Base-by-base conservation (phyloP, 2,113 vertebrate genomes). In the Pteruthius melanotis region DNA sequence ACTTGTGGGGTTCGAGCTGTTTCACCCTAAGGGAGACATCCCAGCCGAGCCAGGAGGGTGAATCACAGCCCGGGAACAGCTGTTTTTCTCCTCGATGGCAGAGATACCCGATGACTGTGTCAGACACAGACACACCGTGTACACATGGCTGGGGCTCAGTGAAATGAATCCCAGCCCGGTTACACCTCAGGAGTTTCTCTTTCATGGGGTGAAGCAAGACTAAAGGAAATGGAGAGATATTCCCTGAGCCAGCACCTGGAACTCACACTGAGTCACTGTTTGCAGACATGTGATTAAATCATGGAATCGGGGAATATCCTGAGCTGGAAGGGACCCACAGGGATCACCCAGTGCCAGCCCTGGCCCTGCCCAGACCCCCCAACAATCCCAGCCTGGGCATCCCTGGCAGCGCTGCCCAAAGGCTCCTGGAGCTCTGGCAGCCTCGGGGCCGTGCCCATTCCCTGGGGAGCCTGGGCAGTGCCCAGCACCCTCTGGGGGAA, bases 11-110 rank as follows among this genome's bases (percentile, higher is more conserved):
- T 66, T 81, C 63, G 37, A 88, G 75, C 42, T 7, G 64, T 91
- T 96, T 91, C 78, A 85, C 56, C 90, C 75, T 33, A 69, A 91
- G 75, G 85, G 59, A 96, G 63, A 75, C 79, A 88, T 35, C 82
- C 23, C 60, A 50, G 88, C 59, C 59, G 47, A 95, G 82, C 71
- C 88, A 83, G 90, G 77, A 6, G 22, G 77, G 86, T 97, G 95
- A 95, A 96, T 96, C 95, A 97, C 66, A 74, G 53, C 49, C 47
- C 2, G 1, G 39, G 61, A 96, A 86, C 94, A 94, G 88, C 95
- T 96, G 83, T 42, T 94, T 54, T 42, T 15, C 64, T 94, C 82
- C 56, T 63, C 4, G 14, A 47, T 74, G 6, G 11, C 85, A 93
- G 17, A 90, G 94, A 95, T 80, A 85, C 40, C 76, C 82, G 66